phyloP scores from a whole-genome alignment of 2,888 invertebrate species.

The Homarus gammarus region DNA sequence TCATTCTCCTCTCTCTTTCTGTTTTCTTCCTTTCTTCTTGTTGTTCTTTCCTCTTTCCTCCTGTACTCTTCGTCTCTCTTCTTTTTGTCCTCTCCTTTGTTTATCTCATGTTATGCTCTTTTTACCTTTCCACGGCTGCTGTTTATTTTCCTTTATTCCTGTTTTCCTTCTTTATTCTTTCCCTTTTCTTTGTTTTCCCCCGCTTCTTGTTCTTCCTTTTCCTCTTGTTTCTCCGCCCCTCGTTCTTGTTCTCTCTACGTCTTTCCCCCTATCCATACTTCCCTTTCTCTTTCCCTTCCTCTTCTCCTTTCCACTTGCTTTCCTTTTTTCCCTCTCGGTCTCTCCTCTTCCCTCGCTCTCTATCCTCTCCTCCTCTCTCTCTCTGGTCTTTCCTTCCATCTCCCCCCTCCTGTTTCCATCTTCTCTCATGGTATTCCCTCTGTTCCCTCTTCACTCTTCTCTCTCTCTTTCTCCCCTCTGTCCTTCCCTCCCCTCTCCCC shows the following conservation, averaged over 20 bases:
- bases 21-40: neutral
- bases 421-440: no score
- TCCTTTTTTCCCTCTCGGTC: no score
- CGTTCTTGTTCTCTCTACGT: neutral
- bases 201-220: no score
- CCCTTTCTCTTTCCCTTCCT: neutral
- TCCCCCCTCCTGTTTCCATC: neutral
- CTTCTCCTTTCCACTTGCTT: neutral
- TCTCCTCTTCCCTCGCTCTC: neutral
- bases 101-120: no score
- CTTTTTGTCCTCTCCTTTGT: neutral
- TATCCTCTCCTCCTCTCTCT: neutral
- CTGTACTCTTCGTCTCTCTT: neutral
- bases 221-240: neutral
- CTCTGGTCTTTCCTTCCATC: neutral
- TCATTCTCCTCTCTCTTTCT: constrained; percentile 3
- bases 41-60: neutral
- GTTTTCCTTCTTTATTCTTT: neutral
- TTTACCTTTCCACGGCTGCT: neutral
- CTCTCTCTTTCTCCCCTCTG: neutral
- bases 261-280: neutral
- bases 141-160: neutral
- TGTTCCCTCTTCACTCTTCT: neutral
- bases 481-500: neutral
- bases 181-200: neutral